Evolutionary conservation across 1,140 invertebrate genomes (phyloP).

Genomic region (Apolygus lucorum): DNA sequence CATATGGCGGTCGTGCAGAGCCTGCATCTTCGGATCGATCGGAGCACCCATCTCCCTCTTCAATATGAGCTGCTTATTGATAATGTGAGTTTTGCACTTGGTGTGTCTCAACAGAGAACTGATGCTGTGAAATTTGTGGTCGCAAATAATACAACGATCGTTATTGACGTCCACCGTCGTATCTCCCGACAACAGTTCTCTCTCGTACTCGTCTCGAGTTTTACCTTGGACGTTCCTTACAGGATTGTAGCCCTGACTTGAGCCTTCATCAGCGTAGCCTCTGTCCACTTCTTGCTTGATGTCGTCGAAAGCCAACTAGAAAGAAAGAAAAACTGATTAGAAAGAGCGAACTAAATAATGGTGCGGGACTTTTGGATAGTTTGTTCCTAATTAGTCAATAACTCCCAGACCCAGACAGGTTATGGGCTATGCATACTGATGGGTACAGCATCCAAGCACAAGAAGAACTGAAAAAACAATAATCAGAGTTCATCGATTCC

Average conservation of each 20-base stretch:
- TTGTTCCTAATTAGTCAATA: not conserved
- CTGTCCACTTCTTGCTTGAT: not conserved
- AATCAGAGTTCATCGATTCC: not conserved
- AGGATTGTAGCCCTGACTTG: not conserved
- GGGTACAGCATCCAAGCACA: too few species aligned
- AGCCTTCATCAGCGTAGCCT: not conserved
- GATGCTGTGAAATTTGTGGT: not conserved
- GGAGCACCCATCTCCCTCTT: not conserved
- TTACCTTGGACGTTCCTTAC: not conserved
- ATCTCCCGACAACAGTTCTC: not conserved
- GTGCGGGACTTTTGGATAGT: too few species aligned
- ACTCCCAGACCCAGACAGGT: not conserved
- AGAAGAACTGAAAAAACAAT: not conserved
- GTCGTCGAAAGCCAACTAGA: not conserved
- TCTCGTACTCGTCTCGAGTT: not conserved
- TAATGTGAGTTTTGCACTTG: not conserved
- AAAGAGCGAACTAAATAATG: not conserved
- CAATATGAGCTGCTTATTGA: not conserved
- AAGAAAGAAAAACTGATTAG: not conserved
- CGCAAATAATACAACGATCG: constrained; percentile 1
- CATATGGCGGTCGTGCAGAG: not conserved
- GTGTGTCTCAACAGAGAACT: constrained; percentile 8
- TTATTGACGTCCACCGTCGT: not conserved
- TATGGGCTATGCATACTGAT: too few species aligned
- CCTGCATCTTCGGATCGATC: not conserved